Percentiles rank a stretch among this genome's conserved stretches.
Conservation (phyloP, 53 echinoderm and acorn worm genomes). For the Antedon mediterranea region DNA sequence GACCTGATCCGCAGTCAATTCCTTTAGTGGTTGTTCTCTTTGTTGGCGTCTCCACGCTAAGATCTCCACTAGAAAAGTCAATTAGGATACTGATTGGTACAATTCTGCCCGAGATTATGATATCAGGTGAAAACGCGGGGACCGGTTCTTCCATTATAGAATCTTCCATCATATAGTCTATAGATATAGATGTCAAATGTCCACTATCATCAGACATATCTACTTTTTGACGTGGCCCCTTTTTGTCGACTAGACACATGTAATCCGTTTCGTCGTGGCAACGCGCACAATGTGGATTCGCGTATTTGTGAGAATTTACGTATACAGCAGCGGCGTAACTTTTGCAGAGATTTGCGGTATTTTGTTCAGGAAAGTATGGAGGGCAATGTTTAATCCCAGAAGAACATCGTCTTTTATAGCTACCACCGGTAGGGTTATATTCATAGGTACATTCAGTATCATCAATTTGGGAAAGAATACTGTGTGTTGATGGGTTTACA, state of each 20-base stretch:
- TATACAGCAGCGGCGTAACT: neutral
- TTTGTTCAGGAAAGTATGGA: neutral
- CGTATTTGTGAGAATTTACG: neutral
- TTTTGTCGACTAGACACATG: too few species aligned
- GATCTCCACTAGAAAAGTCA: neutral
- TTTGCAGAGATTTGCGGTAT: neutral
- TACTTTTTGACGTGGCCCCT: neutral
- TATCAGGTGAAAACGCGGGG: too few species aligned
- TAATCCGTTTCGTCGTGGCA: neutral
- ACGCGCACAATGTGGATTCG: neutral
- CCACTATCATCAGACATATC: neutral
- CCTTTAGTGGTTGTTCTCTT: neutral
- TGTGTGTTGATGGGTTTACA: neutral
- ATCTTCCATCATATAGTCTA: neutral
- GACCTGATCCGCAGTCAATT: neutral
- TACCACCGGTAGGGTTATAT: neutral
- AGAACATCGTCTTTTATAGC: neutral
- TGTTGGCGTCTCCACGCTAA: neutral
- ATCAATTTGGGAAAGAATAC: neutral
- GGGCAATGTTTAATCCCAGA: neutral
- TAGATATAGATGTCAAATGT: too few species aligned
- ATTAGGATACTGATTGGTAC: neutral
- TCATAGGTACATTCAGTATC: neutral
- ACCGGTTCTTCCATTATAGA: too few species aligned
- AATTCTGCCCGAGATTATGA: too few species aligned